phyloP scores from a whole-genome alignment of 2,888 invertebrate species.

The Coelopa pilipes region DNA sequence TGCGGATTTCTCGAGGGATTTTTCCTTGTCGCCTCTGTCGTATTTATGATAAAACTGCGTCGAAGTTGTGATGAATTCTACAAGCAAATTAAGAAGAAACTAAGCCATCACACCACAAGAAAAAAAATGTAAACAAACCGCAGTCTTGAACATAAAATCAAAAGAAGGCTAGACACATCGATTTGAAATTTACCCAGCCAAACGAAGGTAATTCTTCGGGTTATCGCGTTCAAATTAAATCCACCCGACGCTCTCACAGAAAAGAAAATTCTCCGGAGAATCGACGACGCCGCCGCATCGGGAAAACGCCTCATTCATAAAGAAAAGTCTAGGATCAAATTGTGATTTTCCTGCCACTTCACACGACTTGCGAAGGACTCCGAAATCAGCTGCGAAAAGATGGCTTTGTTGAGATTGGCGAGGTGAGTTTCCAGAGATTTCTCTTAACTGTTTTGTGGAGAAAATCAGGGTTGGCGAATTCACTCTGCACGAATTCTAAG shows the following conservation, averaged over 20 bases:
- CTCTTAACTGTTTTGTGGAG: background rate
- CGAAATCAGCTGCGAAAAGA: conserved; percentile 35
- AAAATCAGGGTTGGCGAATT: background rate
- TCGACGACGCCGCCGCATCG: too few species aligned
- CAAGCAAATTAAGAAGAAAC: conserved; percentile 50
- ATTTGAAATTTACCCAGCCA: too few species aligned
- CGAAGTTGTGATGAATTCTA: conserved; percentile 36
- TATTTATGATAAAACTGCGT: conserved; percentile 8
- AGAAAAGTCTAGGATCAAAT: background rate
- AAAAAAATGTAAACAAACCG: conserved; percentile 49
- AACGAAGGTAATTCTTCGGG: too few species aligned
- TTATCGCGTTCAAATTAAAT: too few species aligned
- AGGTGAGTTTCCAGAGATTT: conserved; percentile 53
- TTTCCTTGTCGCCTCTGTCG: background rate
- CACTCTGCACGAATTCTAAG: too few species aligned
- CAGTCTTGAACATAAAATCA: background rate
- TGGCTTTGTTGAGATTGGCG: conserved; percentile 62
- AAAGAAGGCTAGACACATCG: too few species aligned
- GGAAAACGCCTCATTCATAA: conserved; percentile 41
- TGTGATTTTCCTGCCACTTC: too few species aligned
- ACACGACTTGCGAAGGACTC: too few species aligned
- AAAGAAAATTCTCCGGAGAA: conserved; percentile 22
- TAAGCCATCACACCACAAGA: conserved; percentile 40
- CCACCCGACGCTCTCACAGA: background rate
- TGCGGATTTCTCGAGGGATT: conserved; percentile 35